Conservation (phyloP, 2,888 invertebrate genomes). For the Nomada hirtipes region DNA sequence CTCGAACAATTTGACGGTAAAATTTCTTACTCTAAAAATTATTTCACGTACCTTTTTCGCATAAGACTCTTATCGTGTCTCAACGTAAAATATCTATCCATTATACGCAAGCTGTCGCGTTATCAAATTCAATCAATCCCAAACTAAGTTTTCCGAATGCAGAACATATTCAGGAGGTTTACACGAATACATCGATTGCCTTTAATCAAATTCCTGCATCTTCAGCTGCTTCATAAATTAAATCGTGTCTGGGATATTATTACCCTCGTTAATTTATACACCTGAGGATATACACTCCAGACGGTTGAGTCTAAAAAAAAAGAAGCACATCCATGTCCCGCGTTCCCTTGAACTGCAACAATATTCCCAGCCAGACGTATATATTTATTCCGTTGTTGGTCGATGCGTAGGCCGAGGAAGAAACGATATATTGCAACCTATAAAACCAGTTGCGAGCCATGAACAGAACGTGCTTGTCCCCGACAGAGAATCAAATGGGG, state of each 20-base stretch:
- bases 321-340: slow-evolving; percentile 1
- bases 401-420: slow-evolving; percentile 40
- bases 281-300: neutral
- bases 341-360: slow-evolving; percentile 35
- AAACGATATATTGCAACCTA: slow-evolving; percentile 38
- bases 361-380: slow-evolving; percentile 33
- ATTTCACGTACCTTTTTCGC: no score
- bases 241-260: neutral
- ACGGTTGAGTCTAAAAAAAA: slow-evolving; percentile 4
- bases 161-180: no score
- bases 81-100: no score
- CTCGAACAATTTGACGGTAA: no score
- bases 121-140: no score
- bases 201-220: no score
- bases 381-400: slow-evolving; percentile 34
- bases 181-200: no score
- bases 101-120: no score
- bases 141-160: no score
- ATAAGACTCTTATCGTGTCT: no score
- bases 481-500: slow-evolving; percentile 44
- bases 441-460: slow-evolving; percentile 53
- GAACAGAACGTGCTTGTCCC: slow-evolving; percentile 26
- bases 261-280: slow-evolving; percentile 4
- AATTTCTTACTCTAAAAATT: no score
- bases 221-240: neutral